phyloP scores from a whole-genome alignment of 2,797 vertebrate genomes.

The Hoplostethus mediterraneus region DNA sequence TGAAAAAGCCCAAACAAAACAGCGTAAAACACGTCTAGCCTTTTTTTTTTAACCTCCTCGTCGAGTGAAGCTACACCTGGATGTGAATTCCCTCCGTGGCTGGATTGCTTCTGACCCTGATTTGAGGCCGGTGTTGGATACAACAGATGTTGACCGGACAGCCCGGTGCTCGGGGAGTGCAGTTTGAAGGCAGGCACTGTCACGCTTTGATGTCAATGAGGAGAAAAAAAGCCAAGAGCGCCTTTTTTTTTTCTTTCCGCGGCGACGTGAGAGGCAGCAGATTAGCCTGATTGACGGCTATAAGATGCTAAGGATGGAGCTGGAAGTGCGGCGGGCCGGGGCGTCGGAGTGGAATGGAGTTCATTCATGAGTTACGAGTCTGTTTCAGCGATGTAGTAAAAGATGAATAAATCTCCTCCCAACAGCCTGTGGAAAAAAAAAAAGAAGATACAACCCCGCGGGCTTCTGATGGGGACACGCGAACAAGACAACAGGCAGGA shows the following conservation, averaged over 20 bases:
- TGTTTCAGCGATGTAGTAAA: constrained; percentile 84
- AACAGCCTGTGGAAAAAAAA: constrained; percentile 77
- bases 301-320: constrained; percentile 82
- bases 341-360: constrained; percentile 79
- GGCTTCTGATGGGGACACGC: constrained; percentile 76
- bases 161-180: constrained; percentile 26
- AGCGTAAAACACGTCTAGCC: constrained; percentile 11
- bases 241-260: constrained; percentile 55
- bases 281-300: constrained; percentile 84
- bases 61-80: background rate
- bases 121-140: constrained; percentile 27
- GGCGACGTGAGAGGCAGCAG: constrained; percentile 68
- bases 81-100: constrained; percentile 13
- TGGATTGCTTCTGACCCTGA: constrained; percentile 43
- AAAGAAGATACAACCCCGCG: constrained; percentile 75
- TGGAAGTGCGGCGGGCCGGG: constrained; percentile 64
- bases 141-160: constrained; percentile 54
- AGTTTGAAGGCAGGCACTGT: constrained; percentile 50
- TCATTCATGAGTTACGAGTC: constrained; percentile 86
- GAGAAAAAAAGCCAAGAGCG: constrained; percentile 64
- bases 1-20: constrained; percentile 25
- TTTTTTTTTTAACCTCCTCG: constrained; percentile 10
- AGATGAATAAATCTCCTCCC: constrained; percentile 82
- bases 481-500: constrained; percentile 68
- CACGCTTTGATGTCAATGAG: constrained; percentile 68